Evolutionary conservation across 2,797 vertebrate genomes (phyloP).

Genomic region (Borostomias antarcticus): DNA sequence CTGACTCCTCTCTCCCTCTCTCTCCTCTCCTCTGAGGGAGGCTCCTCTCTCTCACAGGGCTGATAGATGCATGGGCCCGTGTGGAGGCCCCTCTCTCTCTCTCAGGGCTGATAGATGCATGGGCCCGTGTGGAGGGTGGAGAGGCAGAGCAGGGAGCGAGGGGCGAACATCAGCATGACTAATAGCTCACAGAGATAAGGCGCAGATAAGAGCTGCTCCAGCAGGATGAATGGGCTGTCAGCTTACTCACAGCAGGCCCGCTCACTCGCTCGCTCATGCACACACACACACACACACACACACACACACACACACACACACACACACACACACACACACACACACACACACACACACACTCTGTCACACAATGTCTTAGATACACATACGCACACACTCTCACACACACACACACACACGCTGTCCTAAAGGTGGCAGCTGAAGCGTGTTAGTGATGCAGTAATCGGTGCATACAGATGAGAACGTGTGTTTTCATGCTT

Average conservation of each 20-base stretch:
- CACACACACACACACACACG: neutral
- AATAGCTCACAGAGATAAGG: constrained; percentile 5
- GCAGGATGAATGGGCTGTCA: constrained; percentile 14
- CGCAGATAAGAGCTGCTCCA: constrained; percentile 7
- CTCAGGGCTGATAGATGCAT: too few relatives aligned
- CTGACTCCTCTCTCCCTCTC: too few relatives aligned
- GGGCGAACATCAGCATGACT: constrained; percentile 13
- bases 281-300: neutral
- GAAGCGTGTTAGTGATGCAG: neutral
- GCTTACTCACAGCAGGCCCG: neutral
- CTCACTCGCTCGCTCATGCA: neutral
- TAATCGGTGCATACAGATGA: neutral
- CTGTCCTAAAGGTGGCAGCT: neutral
- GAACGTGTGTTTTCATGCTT: too few relatives aligned
- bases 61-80: too few relatives aligned
- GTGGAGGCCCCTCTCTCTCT: too few relatives aligned
- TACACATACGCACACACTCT: neutral
- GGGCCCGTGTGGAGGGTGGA: neutral
- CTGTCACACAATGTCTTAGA: neutral
- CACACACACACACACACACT: constrained; percentile 4
- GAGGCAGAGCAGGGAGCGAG: neutral
- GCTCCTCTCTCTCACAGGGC: too few relatives aligned
- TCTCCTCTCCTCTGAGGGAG: too few relatives aligned
- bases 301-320: neutral
- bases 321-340: constrained; percentile 10